A percentile compares a stretch with the other conserved stretches of the same genome.
Evolutionary conservation across 1,140 invertebrate genomes (phyloP).

Genomic region (Carcinoscorpius rotundicauda): DNA sequence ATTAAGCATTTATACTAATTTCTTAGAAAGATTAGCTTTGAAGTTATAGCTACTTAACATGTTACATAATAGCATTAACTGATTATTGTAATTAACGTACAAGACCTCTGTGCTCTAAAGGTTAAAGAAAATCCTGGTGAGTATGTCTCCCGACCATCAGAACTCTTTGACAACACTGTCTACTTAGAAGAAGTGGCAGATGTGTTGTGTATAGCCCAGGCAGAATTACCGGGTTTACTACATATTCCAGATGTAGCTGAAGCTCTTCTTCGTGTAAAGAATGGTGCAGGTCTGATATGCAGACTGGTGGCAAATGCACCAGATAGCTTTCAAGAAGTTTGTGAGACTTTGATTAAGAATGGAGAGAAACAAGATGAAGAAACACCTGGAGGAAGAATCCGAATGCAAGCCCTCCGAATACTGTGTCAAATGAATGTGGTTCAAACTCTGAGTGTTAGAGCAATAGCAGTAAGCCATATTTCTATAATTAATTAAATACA

Average conservation of each 20-base stretch:
- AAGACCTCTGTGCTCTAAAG: conserved; percentile 26
- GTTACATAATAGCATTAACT: background rate
- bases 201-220: conserved; percentile 76
- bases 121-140: conserved; percentile 43
- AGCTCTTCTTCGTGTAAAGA: conserved; percentile 76
- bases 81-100: conserved; percentile 1
- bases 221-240: conserved; percentile 73
- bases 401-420: conserved; percentile 57
- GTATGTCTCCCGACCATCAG: conserved; percentile 64
- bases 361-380: conserved; percentile 81
- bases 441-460: conserved; percentile 63
- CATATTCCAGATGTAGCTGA: conserved; percentile 66
- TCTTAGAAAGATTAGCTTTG: too few relatives aligned
- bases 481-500: too few relatives aligned
- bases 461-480: conserved; percentile 34
- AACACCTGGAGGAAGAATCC: conserved; percentile 48
- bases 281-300: conserved; percentile 78
- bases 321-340: conserved; percentile 85
- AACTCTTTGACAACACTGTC: conserved; percentile 87
- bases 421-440: conserved; percentile 83
- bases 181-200: conserved; percentile 92
- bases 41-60: too few relatives aligned
- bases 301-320: conserved; percentile 82
- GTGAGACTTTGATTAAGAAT: conserved; percentile 65
- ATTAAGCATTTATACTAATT: too few relatives aligned